Percentiles rank a stretch among this genome's conserved stretches.
These are phyloP conservation scores for Drosophila subpulchrella DNA, from an alignment of 1,140 invertebrate genomes.

Conservation along the genomic window DNA sequence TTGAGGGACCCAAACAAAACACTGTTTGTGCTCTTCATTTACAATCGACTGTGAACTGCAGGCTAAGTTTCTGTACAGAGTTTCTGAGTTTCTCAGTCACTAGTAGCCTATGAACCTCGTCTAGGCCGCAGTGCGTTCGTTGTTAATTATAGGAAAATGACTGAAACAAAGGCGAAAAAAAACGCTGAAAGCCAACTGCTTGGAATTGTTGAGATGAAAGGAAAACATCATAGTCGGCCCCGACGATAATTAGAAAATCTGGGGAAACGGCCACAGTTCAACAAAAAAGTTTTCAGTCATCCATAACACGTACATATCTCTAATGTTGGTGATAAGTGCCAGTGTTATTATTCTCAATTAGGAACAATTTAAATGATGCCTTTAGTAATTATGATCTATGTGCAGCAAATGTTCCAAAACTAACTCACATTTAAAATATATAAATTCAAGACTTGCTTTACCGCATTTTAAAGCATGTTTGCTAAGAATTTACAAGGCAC, in stretches of 20 bases:
- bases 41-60: conserved; percentile 67
- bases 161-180: conserved; percentile 45
- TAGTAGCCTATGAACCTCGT: conserved; percentile 51
- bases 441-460: background rate
- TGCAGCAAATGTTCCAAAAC: too few species aligned
- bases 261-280: conserved; percentile 23
- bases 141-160: conserved; percentile 71
- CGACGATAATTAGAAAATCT: conserved; percentile 54
- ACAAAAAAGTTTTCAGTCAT: conserved; percentile 18
- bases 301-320: conserved; percentile 7
- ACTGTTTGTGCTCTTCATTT: conserved; percentile 75
- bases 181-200: conserved; percentile 36
- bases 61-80: conserved; percentile 10
- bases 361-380: background rate
- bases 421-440: background rate
- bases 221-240: conserved; percentile 42
- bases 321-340: conserved; percentile 9
- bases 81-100: background rate
- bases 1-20: conserved; percentile 16
- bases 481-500: conserved; percentile 2
- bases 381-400: background rate
- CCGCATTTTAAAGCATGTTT: conserved; percentile 1
- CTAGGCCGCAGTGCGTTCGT: conserved; percentile 48
- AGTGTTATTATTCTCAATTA: conserved; percentile 5
- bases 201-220: conserved; percentile 58